These are phyloP conservation scores for Danionella dracula DNA, from an alignment of 2,797 vertebrate genomes.

Conservation along the genomic window DNA sequence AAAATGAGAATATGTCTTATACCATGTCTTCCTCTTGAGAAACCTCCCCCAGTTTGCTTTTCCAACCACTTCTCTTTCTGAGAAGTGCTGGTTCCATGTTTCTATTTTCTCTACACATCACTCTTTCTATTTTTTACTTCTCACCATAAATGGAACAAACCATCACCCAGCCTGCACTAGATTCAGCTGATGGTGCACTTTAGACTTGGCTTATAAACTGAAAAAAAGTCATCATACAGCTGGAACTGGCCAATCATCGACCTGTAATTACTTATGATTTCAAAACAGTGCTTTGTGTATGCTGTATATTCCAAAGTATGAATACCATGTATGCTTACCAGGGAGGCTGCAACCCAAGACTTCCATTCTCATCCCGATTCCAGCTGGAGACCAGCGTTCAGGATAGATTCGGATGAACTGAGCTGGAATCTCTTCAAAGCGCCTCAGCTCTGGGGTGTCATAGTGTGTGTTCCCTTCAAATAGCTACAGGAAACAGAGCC, in stretches of 20 bases:
- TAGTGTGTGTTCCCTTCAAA: conserved; percentile 97
- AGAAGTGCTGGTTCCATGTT: not conserved
- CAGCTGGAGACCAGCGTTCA: conserved; percentile 91
- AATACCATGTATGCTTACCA: conserved; percentile 67
- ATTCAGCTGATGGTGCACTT: not conserved
- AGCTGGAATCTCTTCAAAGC: conserved; percentile 81
- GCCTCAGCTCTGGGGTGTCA: conserved; percentile 87
- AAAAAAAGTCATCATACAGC: not conserved
- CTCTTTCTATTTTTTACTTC: not conserved
- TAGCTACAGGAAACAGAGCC: conserved; percentile 61
- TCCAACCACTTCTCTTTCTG: not conserved
- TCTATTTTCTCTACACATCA: not conserved
- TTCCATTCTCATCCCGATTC: conserved; percentile 94
- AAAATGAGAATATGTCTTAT: no score
- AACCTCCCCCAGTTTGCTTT: not conserved
- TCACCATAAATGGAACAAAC: not conserved
- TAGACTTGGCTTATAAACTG: not conserved
- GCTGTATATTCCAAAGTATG: no score
- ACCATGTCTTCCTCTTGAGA: not conserved
- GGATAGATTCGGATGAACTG: conserved; percentile 87
- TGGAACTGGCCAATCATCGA: not conserved
- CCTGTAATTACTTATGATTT: not conserved
- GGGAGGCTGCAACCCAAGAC: conserved; percentile 93
- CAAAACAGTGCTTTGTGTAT: not conserved
- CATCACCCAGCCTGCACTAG: not conserved